Evolutionary conservation across 2,797 vertebrate genomes (phyloP).

Genomic region (Anolis apletophallus): DNA sequence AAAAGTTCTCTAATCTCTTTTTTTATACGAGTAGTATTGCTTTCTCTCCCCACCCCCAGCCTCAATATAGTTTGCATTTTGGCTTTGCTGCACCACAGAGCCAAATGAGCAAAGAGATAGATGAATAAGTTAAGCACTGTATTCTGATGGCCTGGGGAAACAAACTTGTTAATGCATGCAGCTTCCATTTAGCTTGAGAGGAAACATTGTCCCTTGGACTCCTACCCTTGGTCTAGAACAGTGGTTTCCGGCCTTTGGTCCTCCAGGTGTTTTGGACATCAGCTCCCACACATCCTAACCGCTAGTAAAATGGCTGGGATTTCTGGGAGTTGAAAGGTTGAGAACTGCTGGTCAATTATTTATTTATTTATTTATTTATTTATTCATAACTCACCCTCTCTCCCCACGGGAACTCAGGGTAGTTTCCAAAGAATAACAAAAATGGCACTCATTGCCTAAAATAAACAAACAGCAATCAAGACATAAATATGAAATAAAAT

Average conservation of each 20-base stretch:
- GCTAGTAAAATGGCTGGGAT: too few species aligned
- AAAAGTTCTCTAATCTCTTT: slow-evolving; percentile 75
- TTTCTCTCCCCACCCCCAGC: slow-evolving; percentile 28
- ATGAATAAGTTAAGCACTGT: not conserved
- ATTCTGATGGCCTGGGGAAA: not conserved
- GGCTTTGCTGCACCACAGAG: slow-evolving; percentile 51
- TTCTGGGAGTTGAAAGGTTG: too few species aligned
- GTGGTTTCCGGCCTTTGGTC: too few species aligned
- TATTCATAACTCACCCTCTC: too few species aligned
- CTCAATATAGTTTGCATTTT: slow-evolving; percentile 53
- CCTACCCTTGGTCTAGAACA: not conserved
- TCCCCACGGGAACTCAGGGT: too few species aligned
- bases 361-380: too few species aligned
- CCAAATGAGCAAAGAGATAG: slow-evolving; percentile 39
- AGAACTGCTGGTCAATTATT: not conserved
- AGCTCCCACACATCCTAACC: too few species aligned
- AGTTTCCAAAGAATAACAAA: too few species aligned
- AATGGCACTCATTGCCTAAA: too few species aligned
- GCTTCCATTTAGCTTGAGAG: not conserved
- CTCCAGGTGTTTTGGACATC: too few species aligned
- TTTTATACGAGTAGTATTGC: slow-evolving; percentile 71
- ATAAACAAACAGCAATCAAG: too few species aligned
- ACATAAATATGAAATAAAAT: too few species aligned
- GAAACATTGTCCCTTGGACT: not conserved
- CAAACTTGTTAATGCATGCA: not conserved